phyloP scores from a whole-genome alignment of 2,797 vertebrate genomes.

The Sebastes minor region DNA sequence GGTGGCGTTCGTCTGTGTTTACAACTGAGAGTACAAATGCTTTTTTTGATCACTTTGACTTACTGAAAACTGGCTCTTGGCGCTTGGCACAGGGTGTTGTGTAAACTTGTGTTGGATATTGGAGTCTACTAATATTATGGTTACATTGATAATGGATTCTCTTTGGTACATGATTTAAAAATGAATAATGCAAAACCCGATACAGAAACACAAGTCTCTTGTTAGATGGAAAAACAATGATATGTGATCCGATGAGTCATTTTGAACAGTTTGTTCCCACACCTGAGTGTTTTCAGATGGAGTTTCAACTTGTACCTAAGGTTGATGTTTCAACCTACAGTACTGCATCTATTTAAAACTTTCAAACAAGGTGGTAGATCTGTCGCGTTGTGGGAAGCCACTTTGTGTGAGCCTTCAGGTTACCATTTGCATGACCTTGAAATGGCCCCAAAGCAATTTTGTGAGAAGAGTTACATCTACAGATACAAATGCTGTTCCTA shows the following conservation, averaged over 20 bases:
- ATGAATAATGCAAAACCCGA: background rate
- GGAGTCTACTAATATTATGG: background rate
- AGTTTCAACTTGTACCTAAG: conserved; percentile 28
- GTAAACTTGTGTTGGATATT: too few species aligned
- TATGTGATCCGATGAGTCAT: conserved; percentile 7
- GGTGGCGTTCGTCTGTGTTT: background rate
- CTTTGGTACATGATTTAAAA: background rate
- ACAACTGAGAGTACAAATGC: background rate
- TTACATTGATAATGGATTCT: background rate
- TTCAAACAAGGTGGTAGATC: background rate
- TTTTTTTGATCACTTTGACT: background rate
- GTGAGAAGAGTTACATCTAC: background rate
- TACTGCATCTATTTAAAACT: background rate
- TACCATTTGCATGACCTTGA: background rate
- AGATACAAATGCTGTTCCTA: background rate
- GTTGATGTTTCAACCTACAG: conserved; percentile 9
- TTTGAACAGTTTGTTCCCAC: background rate
- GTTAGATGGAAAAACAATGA: background rate
- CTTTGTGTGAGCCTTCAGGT: background rate
- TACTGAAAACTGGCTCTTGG: background rate
- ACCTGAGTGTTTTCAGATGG: conserved; percentile 10
- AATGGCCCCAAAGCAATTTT: background rate
- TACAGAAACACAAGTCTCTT: background rate
- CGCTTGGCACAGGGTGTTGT: too few species aligned
- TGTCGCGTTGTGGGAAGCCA: background rate